These are phyloP conservation scores for Rhodeus uyekii DNA, from an alignment of 2,797 vertebrate genomes.

Conservation along the genomic window DNA sequence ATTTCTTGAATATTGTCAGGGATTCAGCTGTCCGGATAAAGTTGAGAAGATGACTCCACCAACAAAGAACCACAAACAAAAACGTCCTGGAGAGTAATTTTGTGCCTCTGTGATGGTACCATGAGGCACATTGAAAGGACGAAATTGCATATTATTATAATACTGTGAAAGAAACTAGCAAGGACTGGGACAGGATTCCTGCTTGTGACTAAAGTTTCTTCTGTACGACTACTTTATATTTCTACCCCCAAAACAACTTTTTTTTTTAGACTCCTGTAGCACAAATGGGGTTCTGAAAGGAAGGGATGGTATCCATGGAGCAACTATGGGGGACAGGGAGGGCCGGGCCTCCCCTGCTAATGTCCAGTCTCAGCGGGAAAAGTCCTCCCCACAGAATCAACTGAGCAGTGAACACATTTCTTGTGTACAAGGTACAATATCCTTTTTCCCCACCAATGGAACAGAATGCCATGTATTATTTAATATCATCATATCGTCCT, in stretches of 20 bases:
- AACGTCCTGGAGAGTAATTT: background rate
- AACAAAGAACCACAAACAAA: background rate
- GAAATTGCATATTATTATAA: background rate
- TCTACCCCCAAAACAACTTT: no score
- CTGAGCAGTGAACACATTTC: conserved; percentile 76
- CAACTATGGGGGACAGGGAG: conserved; percentile 2
- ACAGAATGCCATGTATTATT: background rate
- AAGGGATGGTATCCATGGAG: conserved; percentile 20
- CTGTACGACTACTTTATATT: background rate
- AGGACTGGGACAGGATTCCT: background rate
- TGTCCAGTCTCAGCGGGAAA: conserved; percentile 52
- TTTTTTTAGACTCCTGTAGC: conserved; percentile 26
- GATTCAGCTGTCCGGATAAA: background rate
- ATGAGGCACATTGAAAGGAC: background rate
- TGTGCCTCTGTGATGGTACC: background rate
- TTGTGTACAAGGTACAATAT: conserved; percentile 72
- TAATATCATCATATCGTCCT: background rate
- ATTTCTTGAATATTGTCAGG: background rate
- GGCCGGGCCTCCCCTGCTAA: conserved; percentile 58
- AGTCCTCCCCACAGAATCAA: conserved; percentile 58
- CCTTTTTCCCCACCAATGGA: background rate
- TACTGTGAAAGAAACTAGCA: background rate
- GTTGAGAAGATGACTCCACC: no score
- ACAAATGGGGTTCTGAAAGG: conserved; percentile 18
- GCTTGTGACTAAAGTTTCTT: background rate